phyloP scores from a whole-genome alignment of 2,888 invertebrate species.

The Acholoe squamosa region DNA sequence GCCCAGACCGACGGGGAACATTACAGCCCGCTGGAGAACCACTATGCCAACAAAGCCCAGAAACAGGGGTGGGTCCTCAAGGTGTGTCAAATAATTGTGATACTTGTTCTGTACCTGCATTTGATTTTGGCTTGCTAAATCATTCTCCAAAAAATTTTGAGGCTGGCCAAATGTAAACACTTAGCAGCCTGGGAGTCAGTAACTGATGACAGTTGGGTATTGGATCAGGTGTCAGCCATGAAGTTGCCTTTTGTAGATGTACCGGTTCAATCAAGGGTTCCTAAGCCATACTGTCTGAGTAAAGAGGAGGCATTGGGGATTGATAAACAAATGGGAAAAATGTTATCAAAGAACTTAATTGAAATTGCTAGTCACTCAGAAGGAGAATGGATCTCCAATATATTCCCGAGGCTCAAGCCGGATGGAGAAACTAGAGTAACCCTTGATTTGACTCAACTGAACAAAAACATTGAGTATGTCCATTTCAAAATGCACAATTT shows the following conservation, averaged over 20 bases:
- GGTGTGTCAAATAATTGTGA: no score
- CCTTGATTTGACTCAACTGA: not conserved
- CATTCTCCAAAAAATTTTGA: not conserved
- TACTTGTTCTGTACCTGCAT: no score
- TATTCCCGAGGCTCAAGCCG: not conserved
- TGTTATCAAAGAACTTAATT: not conserved
- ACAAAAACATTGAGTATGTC: not conserved
- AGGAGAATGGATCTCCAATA: not conserved
- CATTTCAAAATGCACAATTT: not conserved
- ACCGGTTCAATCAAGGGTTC: not conserved
- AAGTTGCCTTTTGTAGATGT: not conserved
- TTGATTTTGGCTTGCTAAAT: not conserved
- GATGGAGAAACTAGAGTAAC: not conserved
- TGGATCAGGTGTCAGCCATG: not conserved
- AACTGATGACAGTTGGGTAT: not conserved
- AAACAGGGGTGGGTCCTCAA: no score
- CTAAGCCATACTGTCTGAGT: not conserved
- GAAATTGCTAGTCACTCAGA: not conserved
- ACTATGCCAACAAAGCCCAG: no score
- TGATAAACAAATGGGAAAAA: not conserved
- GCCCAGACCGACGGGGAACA: no score
- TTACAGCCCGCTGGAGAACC: no score
- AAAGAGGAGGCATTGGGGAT: not conserved
- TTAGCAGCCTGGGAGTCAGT: not conserved
- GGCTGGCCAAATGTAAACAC: not conserved